Evolutionary conservation across 2,113 vertebrate genomes (phyloP), one percentile per base, ranked within the genome.

Genomic region (Cyprinodon brontotheroides): DNA sequence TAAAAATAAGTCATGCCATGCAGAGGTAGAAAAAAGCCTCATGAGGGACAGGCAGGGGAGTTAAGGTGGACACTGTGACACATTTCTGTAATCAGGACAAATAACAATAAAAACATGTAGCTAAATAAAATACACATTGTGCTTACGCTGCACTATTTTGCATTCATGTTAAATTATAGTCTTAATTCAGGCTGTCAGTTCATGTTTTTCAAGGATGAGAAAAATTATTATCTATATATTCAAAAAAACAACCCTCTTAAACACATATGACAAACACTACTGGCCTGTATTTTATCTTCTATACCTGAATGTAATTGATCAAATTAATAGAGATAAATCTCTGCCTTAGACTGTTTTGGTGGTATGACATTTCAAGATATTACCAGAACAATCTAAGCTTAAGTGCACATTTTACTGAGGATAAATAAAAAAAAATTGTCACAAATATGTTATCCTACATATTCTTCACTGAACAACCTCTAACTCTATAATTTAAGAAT

Each of bases 1-100:
- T 93, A 91, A 92, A 94, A 93, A 89, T 93, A 88, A 93, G 61
- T 91, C 78, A 92, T 90, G 84, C 80, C 89, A 84, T 61, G 38
- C 69, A 75, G 73, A 70, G 82, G 67, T 80, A 81, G 78, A 83
- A 89, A 86, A 89, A 83, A 83, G 87, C 69, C 82, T 86, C 78
- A 39, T 38, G 83, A 86, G 91, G 73, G 73, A 85, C 45, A 60
- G 75, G 74, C 12, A 45, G 70, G 75, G 73, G 78, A 87, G 88
- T 91, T 80, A 90, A 86, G 85, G 75, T 74, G 79, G 79, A 82
- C 78, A 82, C 75, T 86, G 12, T 1, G 61, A 84, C 77, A 72
- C 85, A 90, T 66, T 71, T 83, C 75, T 78, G 74, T 92, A 93
- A 94, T 91, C 87, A 94, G 90, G 87, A 94, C 85, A 87, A 91